These are phyloP conservation scores for Malurus cyaneus DNA, from an alignment of 2,113 vertebrate species.

Conservation along the genomic window DNA sequence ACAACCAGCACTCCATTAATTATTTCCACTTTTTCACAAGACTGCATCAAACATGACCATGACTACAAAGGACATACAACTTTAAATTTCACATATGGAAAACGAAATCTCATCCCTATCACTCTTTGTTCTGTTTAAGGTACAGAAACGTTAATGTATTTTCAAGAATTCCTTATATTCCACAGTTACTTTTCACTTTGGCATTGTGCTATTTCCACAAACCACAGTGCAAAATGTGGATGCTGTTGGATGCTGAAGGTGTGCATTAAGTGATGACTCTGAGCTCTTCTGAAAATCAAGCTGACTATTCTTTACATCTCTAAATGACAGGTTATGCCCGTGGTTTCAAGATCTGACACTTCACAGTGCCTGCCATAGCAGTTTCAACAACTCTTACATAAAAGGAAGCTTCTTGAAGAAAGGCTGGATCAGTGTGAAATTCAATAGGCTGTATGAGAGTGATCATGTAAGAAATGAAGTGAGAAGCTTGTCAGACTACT, in stretches of 20 bases:
- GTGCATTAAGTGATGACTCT: not conserved
- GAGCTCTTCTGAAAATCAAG: not conserved
- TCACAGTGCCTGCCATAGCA: not conserved
- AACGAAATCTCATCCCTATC: not conserved
- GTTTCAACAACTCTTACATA: not conserved
- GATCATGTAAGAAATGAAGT: not conserved
- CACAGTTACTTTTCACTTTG: not conserved
- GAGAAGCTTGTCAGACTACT: not conserved
- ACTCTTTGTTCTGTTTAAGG: not conserved
- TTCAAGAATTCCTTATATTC: not conserved
- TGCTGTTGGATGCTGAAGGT: not conserved
- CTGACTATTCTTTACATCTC: not conserved
- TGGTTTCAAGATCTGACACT: not conserved
- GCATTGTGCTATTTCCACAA: not conserved
- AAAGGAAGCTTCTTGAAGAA: not conserved
- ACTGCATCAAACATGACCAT: not conserved
- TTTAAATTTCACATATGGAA: not conserved
- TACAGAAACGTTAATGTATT: not conserved
- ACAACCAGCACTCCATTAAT: not conserved
- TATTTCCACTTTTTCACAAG: not conserved
- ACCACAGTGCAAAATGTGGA: not conserved
- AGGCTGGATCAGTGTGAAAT: not conserved
- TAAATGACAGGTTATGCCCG: not conserved
- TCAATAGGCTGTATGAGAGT: not conserved
- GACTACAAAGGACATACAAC: not conserved